Evolutionary conservation across 1,140 invertebrate genomes (phyloP), one percentile per base, ranked within the genome.

Genomic region (Dinothrombium tinctorium): DNA sequence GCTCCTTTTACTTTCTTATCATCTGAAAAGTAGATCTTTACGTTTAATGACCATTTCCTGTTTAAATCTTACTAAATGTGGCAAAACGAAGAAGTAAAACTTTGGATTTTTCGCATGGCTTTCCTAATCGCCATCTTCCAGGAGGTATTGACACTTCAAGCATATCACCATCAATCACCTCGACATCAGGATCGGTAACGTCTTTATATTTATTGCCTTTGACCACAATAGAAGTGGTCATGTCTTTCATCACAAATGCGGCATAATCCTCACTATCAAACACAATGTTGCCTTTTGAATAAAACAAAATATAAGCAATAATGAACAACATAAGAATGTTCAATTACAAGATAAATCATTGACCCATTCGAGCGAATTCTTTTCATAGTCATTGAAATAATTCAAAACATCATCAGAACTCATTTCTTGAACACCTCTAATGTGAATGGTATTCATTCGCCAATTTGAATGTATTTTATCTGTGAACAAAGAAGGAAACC

Each of bases 351-450:
- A 73, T 40, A 63, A 57, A 55, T 78, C 70, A 64, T 76, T 73
- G 41, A 81, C 70, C 75, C 76, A 80, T 58, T 83, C 77, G 29
- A 82, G 64, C 2, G 67, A 66, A 4, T 68, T 59, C 26, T 77
- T 75, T 40, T 66, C 66, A 60, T 73, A 77, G 46, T 73, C 67
- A 54, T 68, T 61, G 51, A 81, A 75, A 57, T 80, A 81, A 47
- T 68, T 65, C 52, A 81, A 73, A 21, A 82, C 65, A 57, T 82
- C 75, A 55, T 72, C 67, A 22, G 72, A 76, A 46, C 61, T 72
- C 62, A 82, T 69, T 12, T 76, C 67, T 50, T 76, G 63, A 2
- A 72, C 70, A 22, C 77, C 76, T 53, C 68, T 59, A 49, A 82
- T 64, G 55, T 80, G 74, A 31, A 83, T 55, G 15, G 72, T 65